Evolutionary conservation across 2,113 vertebrate genomes (phyloP), one percentile per base, ranked within the genome.

Genomic region (Stigmatopora nigra): DNA sequence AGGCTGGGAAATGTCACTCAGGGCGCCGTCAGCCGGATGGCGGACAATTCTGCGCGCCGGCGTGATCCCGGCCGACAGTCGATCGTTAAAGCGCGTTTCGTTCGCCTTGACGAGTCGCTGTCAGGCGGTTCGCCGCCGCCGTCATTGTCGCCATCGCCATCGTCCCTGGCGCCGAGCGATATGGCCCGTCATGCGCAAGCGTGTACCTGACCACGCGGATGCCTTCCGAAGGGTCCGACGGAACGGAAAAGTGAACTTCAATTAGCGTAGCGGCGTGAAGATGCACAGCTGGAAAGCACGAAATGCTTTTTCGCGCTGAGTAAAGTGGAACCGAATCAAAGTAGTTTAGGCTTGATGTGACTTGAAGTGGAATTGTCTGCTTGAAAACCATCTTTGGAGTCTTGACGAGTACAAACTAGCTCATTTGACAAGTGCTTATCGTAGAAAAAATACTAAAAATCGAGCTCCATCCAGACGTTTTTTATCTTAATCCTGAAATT

Each of bases 131-230:
- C 84, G 79, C 77, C 82, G 83, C 80, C 25, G 25, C 25, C 25
- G 25, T 3, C 25, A 3, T 3, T 3, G 25, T 3, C 25, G 25
- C 25, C 25, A 3, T 3, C 25, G 25, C 25, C 25, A 3, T 84
- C 80, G 77, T 71, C 80, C 78, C 69, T 73, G 77, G 73, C 77
- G 80, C 78, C 69, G 53, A 76, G 78, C 87, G 87, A 88, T 88
- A 81, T 78, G 78, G 65, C 79, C 62, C 80, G 83, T 85, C 85
- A 83, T 76, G 77, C 81, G 83, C 82, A 82, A 72, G 79, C 81
- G 82, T 82, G 75, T 81, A 88, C 87, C 86, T 79, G 82, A 82
- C 72, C 88, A 89, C 89, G 86, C 84, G 89, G 88, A 90, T 89
- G 74, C 46, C 15, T 79, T 75, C 71, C 78, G 88, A 90, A 81